Percentiles rank a stretch among this genome's conserved stretches.
Evolutionary conservation across 2,888 invertebrate species (phyloP).

Genomic region (Hipparchia semele): DNA sequence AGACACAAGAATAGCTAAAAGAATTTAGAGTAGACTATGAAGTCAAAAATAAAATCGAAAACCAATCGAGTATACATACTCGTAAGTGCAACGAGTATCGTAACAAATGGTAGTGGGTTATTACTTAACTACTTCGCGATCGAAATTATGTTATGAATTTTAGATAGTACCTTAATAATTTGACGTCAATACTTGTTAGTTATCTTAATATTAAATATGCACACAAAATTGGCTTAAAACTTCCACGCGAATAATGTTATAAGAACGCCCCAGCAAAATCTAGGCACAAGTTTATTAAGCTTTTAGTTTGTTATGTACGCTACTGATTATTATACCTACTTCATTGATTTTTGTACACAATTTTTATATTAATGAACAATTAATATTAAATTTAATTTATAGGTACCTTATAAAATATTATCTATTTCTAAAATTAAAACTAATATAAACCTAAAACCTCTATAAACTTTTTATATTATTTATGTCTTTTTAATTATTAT

Average conservation of each 20-base stretch:
- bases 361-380: too few relatives aligned
- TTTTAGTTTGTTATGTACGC: background rate
- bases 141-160: slow-evolving; percentile 36
- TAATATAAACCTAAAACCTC: too few relatives aligned
- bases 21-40: too few relatives aligned
- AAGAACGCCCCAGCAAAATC: background rate
- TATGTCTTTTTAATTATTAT: too few relatives aligned
- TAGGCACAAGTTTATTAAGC: background rate
- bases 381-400: too few relatives aligned
- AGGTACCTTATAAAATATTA: too few relatives aligned
- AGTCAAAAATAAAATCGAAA: background rate
- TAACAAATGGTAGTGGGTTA: slow-evolving; percentile 10
- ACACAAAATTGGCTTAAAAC: slow-evolving; percentile 10
- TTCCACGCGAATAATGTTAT: background rate
- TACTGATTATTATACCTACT: background rate
- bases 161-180: slow-evolving; percentile 33
- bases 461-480: too few relatives aligned
- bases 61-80: background rate
- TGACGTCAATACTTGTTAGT: slow-evolving; percentile 26
- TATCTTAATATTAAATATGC: slow-evolving; percentile 20
- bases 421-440: too few relatives aligned
- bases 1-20: too few relatives aligned
- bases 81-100: background rate
- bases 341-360: too few relatives aligned
- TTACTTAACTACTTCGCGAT: slow-evolving; percentile 23